Evolutionary conservation across 1,140 invertebrate genomes (phyloP), one percentile per base, ranked within the genome.

Genomic region (Euura saliciscinereae): DNA sequence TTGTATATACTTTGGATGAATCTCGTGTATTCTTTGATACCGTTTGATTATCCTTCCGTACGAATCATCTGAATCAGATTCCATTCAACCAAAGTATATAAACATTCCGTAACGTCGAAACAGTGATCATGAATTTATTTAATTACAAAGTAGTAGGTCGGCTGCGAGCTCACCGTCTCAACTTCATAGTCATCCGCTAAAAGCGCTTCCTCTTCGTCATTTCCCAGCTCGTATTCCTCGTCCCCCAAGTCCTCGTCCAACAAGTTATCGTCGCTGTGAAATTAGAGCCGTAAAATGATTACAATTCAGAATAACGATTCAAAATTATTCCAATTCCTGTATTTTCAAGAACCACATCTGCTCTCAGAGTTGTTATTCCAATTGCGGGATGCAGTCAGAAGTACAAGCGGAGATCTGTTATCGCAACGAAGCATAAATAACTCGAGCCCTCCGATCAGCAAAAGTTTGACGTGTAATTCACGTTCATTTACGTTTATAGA

Each of bases 121-220:
- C 51, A 59, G 51, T 59, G 13, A 4, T 59, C 3, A 59, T 59
- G 6, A 59, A 59, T 4, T 59, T 59, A 59, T 59, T 59, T 59
- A 11, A 59, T 71, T 45, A 45, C 69, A 67, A 68, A 74, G 44
- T 45, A 69, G 44, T 45, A 43, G n/a, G 6, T 46, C 28, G 13
- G 28, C 68, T 13, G 73, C 71, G 75, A 81, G 79, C 85, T 87
- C 81, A 88, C 86, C 85, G 82, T 85, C 69, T 86, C 86, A 73
- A 83, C 71, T 76, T 88, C 86, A 82, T 83, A 85, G 80, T 88
- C 87, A 73, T 87, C 87, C 8, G 87, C 87, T 79, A 88, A 78
- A 44, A 88, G 82, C 3, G 86, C 86, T 76, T 88, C 87, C 80
- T 88, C 87, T 72, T 88, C 87, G 69, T 88, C 87, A 75, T 88